phyloP scores from a whole-genome alignment of 1,140 invertebrate species.

The Lycorma delicatula region DNA sequence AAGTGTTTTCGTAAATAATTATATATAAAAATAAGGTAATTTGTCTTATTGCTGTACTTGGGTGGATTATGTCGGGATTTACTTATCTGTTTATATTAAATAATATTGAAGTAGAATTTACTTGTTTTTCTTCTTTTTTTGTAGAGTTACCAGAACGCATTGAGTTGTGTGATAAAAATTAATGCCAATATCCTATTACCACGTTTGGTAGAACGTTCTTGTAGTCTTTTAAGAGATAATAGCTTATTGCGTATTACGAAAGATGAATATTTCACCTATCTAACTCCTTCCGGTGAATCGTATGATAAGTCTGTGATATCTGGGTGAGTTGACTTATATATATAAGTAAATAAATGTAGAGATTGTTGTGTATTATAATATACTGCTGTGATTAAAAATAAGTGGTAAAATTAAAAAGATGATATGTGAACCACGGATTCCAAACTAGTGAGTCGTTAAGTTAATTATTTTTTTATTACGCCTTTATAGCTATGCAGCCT shows the following conservation, averaged over 20 bases:
- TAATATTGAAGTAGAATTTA: not conserved
- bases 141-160: conserved; percentile 51
- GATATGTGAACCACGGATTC: too few species aligned
- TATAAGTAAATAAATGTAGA: too few species aligned
- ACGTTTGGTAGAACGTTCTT: conserved; percentile 44
- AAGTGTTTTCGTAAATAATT: too few species aligned
- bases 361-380: too few species aligned
- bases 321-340: conserved; percentile 49
- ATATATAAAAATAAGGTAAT: too few species aligned
- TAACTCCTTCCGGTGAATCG: conserved; percentile 79
- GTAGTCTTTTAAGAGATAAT: conserved; percentile 50
- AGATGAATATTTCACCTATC: conserved; percentile 83
- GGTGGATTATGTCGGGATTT: too few species aligned
- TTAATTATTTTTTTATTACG: too few species aligned
- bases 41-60: too few species aligned
- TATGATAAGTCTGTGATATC: conserved; percentile 87
- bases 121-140: conserved; percentile 25
- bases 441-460: too few species aligned
- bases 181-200: conserved; percentile 56
- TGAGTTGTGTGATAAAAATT: conserved; percentile 52
- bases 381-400: too few species aligned
- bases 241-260: conserved; percentile 65
- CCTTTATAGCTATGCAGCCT: too few species aligned
- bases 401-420: too few species aligned
- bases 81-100: not conserved